Base-by-base conservation (phyloP, 2,797 vertebrate species). In the Chloroceryle amazona region DNA sequence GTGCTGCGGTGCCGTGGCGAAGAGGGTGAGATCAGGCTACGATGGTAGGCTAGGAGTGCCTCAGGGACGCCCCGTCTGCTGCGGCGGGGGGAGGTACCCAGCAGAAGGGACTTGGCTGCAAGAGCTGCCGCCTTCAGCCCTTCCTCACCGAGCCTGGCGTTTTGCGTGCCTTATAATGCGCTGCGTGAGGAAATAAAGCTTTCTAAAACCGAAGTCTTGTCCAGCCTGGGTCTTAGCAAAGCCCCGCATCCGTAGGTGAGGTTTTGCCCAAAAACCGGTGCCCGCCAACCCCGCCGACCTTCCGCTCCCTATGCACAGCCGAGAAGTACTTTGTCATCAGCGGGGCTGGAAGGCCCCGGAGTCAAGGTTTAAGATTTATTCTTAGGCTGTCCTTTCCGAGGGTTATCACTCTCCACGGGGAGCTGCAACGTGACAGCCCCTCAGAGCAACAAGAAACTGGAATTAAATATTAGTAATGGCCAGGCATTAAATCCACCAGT, bases 141-240 rank as follows among this genome's bases (percentile, higher is more conserved):
- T 6, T 4, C n/a, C 39, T 15, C 2, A 0, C 26, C 0, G 33
- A 26, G 33, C 18, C 22, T 10, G 68, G 35, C 11, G 1, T 4
- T 33, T 11, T 41, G 62, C 4, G 2, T 20, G 42, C 54, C 49
- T 8, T 0, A 42, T 5, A 1, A 9, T 0, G 17, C 6, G 18
- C 31, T 17, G 68, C 2, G 6, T 3, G 31, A 6, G 41, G 22
- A 31, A 18, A 26, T 3, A 2, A 23, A 33, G 51, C 57, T 37
- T 47, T 39, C 1, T 20, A 37, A 54, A 58, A 31, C 22, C 8
- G 1, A 21, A 3, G 37, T 3, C 7, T 23, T 16, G 26, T 8
- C 41, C 13, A 8, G 35, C 19, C 57, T 13, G 49, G 20, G 25
- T 18, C 23, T 28, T 47, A 4, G 63, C 17, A 57, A 17, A 52